Evolutionary conservation across 92 coral and sea anemone species (phyloP), one percentile per base, ranked within the genome.

Genomic region (Epizoanthus ramosus): DNA sequence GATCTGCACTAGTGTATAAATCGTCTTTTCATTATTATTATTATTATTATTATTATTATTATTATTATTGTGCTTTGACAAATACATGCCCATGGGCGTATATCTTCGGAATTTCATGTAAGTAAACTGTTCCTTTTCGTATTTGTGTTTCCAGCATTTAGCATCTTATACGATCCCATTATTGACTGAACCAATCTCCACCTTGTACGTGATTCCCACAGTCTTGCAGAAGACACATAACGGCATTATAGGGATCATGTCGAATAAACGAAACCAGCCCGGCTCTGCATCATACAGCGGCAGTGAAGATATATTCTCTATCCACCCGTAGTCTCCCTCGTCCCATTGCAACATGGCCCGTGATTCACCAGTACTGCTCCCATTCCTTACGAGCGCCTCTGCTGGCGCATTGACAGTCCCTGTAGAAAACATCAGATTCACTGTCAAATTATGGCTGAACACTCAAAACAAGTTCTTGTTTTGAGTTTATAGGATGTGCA

Each of bases 181-280:
- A 23, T 16, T 5, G 54, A 71, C 21, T 18, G 1, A 10, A 18
- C 17, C 31, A 21, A 43, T n/a, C 35, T 50, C 54, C 85, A 92
- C 97, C 94, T 88, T 85, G 6, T 75, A 70, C 1, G 85, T 79
- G 22, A 90, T 71, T 6, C 93, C 94, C 12, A 93, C 52, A 43
- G 82, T 43, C 52, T 79, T 91, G 84, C 97, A 93, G 68, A 80
- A 85, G 66, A 93, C 59, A 5, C 88, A 79, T 67, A 93, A 70
- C 33, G 97, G 97, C 94, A 93, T 91, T 60, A 93, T 84, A 64
- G 68, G 61, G 19, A 88, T 52, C 31, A 89, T 63, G 61, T 93
- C 97, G 65, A 50, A 19, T 39, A 93, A 75, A 54, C 87, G 85
- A 37, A 92, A 84, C 97, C 97, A 92, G 3, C 94, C 97, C 15